Conservation (phyloP, 64 coral and sea anemone species). For the Catalaphyllia jardinei region DNA sequence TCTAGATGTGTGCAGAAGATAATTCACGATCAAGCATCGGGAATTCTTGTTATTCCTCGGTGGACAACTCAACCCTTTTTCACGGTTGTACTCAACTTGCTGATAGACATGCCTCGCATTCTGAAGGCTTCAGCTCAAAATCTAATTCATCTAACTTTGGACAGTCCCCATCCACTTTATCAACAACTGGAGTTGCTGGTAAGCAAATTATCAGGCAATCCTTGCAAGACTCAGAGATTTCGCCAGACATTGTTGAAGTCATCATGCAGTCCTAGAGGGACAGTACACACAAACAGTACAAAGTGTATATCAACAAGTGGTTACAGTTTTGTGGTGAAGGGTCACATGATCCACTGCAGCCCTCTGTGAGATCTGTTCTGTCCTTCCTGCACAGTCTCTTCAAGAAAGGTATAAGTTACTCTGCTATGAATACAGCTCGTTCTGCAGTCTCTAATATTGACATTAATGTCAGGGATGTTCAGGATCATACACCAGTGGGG, state of each 20-base stretch:
- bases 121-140: constrained; percentile 16
- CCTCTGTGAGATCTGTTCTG: background rate
- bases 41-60: constrained; percentile 15
- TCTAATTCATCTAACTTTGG: constrained; percentile 1
- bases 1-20: constrained; percentile 56
- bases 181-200: constrained; percentile 9
- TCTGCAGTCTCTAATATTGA: too few species aligned
- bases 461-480: too few species aligned
- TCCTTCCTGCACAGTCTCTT: constrained; percentile 23
- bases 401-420: background rate
- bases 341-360: constrained; percentile 38
- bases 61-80: constrained; percentile 44
- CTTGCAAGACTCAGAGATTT: constrained; percentile 10
- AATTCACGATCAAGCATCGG: constrained; percentile 28
- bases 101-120: background rate
- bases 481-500: too few species aligned
- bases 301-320: constrained; percentile 30
- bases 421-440: background rate
- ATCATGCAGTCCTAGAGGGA: constrained; percentile 36
- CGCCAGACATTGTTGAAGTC: background rate
- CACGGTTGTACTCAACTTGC: background rate
- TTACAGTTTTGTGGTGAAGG: constrained; percentile 40
- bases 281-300: background rate
- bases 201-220: constrained; percentile 61
- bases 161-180: constrained; percentile 1